phyloP scores from a whole-genome alignment of 2,797 vertebrate genomes.

The Nyctibius grandis region DNA sequence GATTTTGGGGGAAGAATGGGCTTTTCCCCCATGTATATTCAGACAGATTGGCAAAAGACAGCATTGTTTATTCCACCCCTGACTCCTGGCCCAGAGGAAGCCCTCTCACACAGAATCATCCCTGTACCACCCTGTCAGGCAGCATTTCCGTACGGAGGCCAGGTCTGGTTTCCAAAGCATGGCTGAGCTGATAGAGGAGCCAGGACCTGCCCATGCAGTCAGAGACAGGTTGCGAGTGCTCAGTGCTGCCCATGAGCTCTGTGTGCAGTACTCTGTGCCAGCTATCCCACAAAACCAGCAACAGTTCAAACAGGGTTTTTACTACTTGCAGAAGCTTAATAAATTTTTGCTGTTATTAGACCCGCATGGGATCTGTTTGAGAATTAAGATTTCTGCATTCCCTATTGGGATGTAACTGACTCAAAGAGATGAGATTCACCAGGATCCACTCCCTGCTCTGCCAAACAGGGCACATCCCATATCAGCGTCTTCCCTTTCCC shows the following conservation, averaged over 20 bases:
- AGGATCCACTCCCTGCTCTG: neutral
- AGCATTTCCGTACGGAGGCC: neutral
- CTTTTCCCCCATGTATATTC: neutral
- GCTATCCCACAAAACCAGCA: neutral
- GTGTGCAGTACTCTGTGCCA: neutral
- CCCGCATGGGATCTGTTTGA: neutral
- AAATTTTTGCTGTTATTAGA: neutral
- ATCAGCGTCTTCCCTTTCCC: neutral
- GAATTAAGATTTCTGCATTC: neutral
- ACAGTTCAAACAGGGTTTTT: neutral
- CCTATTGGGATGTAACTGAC: neutral
- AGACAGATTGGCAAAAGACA: neutral
- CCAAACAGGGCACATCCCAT: rapidly evolving
- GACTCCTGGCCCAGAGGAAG: neutral
- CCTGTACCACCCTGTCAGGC: neutral
- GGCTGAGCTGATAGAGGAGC: neutral
- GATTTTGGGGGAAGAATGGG: neutral
- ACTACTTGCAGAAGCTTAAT: neutral
- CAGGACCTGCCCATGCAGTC: neutral
- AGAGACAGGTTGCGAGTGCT: neutral
- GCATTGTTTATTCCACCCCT: neutral
- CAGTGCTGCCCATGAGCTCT: neutral
- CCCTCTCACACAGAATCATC: neutral
- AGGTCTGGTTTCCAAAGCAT: neutral
- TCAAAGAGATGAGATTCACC: neutral